Conservation (phyloP, 2,888 invertebrate species). For the Tortrix viridana region DNA sequence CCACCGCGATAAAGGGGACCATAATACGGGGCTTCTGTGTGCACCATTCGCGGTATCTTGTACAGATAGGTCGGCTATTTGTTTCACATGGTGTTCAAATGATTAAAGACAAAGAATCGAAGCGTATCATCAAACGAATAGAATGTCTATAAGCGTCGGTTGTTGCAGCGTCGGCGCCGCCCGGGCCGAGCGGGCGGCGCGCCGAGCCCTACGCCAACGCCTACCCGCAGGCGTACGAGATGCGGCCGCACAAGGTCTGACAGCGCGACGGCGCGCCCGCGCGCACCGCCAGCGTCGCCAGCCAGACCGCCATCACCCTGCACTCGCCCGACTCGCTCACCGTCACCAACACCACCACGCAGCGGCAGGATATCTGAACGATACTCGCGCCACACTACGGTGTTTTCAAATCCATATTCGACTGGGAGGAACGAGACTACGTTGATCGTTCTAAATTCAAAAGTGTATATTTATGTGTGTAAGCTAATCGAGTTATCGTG, state of each 20-base stretch:
- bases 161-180: slow-evolving; percentile 71
- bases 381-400: not conserved
- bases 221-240: slow-evolving; percentile 89
- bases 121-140: no score
- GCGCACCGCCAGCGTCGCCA: slow-evolving; percentile 60
- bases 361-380: slow-evolving; percentile 48
- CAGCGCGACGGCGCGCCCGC: slow-evolving; percentile 64
- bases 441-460: no score
- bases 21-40: no score
- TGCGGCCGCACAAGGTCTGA: slow-evolving; percentile 89
- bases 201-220: slow-evolving; percentile 89
- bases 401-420: not conserved
- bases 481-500: no score
- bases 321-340: slow-evolving; percentile 70
- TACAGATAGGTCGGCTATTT: no score
- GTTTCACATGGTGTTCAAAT: no score
- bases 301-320: slow-evolving; percentile 76
- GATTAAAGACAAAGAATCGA: no score
- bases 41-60: no score
- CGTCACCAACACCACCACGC: slow-evolving; percentile 54
- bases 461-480: no score
- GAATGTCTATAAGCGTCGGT: no score
- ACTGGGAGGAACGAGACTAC: not conserved
- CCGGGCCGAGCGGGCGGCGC: slow-evolving; percentile 77
- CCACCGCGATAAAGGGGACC: no score